Base-by-base conservation (phyloP, 2,888 invertebrate genomes). In the Tenthredo mesomela region DNA sequence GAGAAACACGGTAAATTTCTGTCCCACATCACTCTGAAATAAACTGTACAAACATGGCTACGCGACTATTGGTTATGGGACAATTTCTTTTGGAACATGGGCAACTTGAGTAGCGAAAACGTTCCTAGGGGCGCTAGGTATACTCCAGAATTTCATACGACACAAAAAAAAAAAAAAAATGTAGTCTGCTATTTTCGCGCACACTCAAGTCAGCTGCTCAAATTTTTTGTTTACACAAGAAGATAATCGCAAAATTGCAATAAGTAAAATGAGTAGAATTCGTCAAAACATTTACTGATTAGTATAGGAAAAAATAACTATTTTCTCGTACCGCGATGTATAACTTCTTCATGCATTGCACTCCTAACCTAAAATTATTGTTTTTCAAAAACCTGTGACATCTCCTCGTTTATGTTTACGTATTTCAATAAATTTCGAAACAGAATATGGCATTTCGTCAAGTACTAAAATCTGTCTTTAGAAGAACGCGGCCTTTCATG, bases 391-490 rank as follows among this genome's bases (percentile, higher is more conserved):
- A 40, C 6, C 7, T 29, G 15, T 82, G 47, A 82, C 43, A 9
- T 29, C 67, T 67, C 9, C 18, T 5, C 67, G 18, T 43, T 43
- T 10, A n/a, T 18, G 12, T 18, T 54, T 61, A n/a, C n/a, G n/a
- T n/a, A 67, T 61, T 80, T n/a, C n/a, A 80, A 40, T 40, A 58
- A 73, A n/a, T 54, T 2, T 82, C 21, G 12, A 85, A 86, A 54
- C 37, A 84, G 10, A 85, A 85, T 85, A 87, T 88, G 87, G 84
- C 87, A 67, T 86, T 86, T 3, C 84, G 87, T 84, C 84, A 87
- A 37, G 82, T 86, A 9, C 86, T 87, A 7, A 87, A 75, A 82
- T 61, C 80, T 77, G 84, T 90, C 43, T 87, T 88, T n/a, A 88
- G 65, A 70, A 87, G 78, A 73, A 70, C 85, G 71, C 61, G 77